A percentile compares a stretch with the other conserved stretches of the same genome.
These are phyloP conservation scores for Agriopis aurantiaria DNA, from an alignment of 2,888 invertebrate genomes.

Conservation along the genomic window DNA sequence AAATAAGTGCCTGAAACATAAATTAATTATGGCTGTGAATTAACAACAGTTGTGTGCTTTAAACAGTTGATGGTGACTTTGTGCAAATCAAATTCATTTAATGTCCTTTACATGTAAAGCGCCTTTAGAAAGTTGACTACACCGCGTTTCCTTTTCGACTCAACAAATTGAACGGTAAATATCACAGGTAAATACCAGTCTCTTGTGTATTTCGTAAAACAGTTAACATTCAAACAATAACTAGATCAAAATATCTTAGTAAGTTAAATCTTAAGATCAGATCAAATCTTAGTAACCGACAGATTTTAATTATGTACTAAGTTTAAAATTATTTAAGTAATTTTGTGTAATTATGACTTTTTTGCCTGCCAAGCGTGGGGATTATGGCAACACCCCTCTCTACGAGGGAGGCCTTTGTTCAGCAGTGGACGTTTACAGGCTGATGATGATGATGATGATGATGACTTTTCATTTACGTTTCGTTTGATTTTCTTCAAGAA, in stretches of 20 bases:
- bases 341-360: no score
- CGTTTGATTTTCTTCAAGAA: no score
- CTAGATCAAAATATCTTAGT: neutral
- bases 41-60: neutral
- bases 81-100: slow-evolving; percentile 27
- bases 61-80: slow-evolving; percentile 2
- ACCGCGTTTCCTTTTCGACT: slow-evolving; percentile 31
- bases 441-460: no score
- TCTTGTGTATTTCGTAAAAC: slow-evolving; percentile 35
- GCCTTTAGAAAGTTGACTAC: slow-evolving; percentile 31
- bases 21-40: no score
- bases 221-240: slow-evolving; percentile 35
- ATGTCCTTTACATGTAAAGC: slow-evolving; percentile 28
- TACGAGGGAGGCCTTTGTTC: neutral
- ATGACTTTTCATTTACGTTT: no score
- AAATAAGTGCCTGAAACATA: no score
- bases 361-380: no score
- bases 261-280: no score
- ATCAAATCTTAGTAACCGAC: neutral
- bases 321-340: no score
- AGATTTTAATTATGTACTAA: neutral
- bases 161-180: slow-evolving; percentile 21
- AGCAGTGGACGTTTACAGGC: no score
- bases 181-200: slow-evolving; percentile 11
- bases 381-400: no score